Evolutionary conservation across 2,113 vertebrate species (phyloP).

Genomic region (Alexandromys fortis): DNA sequence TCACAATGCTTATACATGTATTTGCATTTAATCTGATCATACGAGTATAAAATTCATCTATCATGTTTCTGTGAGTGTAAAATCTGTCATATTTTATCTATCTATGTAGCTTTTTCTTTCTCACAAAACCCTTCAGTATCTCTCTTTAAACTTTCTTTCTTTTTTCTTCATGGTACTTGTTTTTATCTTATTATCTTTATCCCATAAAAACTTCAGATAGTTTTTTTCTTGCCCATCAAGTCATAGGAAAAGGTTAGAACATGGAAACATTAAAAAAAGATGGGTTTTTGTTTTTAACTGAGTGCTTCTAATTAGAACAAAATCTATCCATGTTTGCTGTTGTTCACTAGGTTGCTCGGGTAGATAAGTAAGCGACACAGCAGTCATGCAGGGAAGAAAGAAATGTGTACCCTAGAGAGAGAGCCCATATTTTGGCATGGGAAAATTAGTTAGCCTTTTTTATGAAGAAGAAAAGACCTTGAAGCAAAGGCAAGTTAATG

Average conservation of each 20-base stretch:
- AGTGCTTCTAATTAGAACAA: not conserved
- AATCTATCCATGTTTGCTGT: not conserved
- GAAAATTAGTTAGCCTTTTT: not conserved
- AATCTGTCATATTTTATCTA: not conserved
- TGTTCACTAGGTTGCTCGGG: not conserved
- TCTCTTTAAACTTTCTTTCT: not conserved
- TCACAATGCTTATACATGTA: not conserved
- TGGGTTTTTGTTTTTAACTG: not conserved
- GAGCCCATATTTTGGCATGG: not conserved
- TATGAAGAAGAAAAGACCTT: slow-evolving; percentile 33
- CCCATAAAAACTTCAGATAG: not conserved
- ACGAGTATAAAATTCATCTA: not conserved
- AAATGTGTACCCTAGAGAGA: not conserved
- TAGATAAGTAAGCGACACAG: not conserved
- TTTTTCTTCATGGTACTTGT: not conserved
- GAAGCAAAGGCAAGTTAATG: slow-evolving; percentile 36
- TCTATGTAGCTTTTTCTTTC: not conserved
- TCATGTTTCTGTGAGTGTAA: not conserved
- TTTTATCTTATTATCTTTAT: not conserved
- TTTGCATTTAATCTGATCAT: not conserved
- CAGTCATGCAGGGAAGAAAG: not conserved
- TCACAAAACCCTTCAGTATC: not conserved
- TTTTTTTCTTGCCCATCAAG: not conserved
- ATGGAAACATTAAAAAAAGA: not conserved
- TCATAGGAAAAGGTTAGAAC: not conserved